phyloP scores from a whole-genome alignment of 2,888 invertebrate genomes.

The Drosophila cognata region DNA sequence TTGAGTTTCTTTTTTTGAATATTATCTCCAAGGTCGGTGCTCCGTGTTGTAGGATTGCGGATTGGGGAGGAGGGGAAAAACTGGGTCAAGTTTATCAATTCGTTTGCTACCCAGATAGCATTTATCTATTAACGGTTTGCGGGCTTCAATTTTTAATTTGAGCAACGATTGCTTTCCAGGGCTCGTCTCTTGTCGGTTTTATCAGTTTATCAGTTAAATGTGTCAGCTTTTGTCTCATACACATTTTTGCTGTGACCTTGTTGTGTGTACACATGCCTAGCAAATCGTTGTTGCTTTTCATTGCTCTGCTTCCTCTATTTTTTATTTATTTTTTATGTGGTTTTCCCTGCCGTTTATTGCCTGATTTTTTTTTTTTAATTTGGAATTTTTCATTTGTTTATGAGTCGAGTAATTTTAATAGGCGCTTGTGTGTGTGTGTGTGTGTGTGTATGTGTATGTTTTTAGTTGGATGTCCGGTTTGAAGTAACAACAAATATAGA shows the following conservation, averaged over 20 bases:
- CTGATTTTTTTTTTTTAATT: conserved; percentile 65
- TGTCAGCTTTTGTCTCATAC: conserved; percentile 48
- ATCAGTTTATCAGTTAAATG: conserved; percentile 42
- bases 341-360: conserved; percentile 53
- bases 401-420: conserved; percentile 9
- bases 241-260: conserved; percentile 55
- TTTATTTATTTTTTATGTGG: conserved; percentile 23
- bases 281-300: conserved; percentile 33
- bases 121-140: conserved; percentile 58
- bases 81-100: conserved; percentile 75
- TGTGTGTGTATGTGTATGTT: conserved; percentile 1
- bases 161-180: conserved; percentile 21
- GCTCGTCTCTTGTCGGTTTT: conserved; percentile 40
- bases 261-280: conserved; percentile 26
- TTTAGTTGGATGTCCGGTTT: conserved; percentile 40
- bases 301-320: conserved; percentile 14
- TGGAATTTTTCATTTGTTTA: conserved; percentile 61
- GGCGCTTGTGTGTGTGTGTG: conserved; percentile 4
- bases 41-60: background rate
- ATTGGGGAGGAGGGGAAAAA: conserved; percentile 23
- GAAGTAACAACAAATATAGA: conserved; percentile 28
- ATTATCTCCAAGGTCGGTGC: conserved; percentile 41
- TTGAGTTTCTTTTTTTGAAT: conserved; percentile 2
- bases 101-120: conserved; percentile 24
- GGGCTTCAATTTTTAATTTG: conserved; percentile 34